phyloP scores from a whole-genome alignment of 2,113 vertebrate genomes.

The Hipposideros armiger region DNA sequence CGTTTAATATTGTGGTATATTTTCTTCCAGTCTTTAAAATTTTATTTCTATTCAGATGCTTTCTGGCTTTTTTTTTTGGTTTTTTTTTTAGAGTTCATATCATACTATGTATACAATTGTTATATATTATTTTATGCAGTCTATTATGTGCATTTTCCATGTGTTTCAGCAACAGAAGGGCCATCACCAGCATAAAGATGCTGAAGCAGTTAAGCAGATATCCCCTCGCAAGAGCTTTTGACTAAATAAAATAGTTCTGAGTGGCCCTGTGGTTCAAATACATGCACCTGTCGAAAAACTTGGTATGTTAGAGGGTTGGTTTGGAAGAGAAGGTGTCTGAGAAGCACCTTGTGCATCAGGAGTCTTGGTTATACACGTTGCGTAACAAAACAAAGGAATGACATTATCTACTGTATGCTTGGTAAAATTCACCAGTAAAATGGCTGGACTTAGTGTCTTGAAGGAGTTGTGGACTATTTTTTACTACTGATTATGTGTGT shows the following conservation, averaged over 20 bases:
- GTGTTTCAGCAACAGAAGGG: not conserved
- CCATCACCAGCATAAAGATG: conserved; percentile 18
- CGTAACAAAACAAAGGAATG: not conserved
- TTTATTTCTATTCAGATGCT: not conserved
- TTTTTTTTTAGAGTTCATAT: not conserved
- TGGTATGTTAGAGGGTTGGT: not conserved
- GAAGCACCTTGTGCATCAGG: not conserved
- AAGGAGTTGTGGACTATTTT: not conserved
- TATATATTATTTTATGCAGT: not conserved
- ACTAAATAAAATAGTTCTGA: not conserved
- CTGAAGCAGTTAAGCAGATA: not conserved
- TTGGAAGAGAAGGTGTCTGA: not conserved
- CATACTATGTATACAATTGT: not conserved
- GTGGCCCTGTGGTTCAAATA: not conserved
- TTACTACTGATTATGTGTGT: not conserved
- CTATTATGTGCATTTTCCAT: not conserved
- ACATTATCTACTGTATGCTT: not conserved
- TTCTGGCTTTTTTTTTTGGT: not conserved
- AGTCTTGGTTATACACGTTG: not conserved
- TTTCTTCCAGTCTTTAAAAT: not conserved
- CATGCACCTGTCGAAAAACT: not conserved
- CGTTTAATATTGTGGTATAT: not conserved
- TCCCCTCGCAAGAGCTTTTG: not conserved
- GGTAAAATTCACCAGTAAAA: not conserved
- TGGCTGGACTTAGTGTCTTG: not conserved